Percentiles rank a stretch among this genome's conserved stretches.
These are phyloP conservation scores for Eulithis testata DNA, from an alignment of 2,888 invertebrate species.

Conservation along the genomic window DNA sequence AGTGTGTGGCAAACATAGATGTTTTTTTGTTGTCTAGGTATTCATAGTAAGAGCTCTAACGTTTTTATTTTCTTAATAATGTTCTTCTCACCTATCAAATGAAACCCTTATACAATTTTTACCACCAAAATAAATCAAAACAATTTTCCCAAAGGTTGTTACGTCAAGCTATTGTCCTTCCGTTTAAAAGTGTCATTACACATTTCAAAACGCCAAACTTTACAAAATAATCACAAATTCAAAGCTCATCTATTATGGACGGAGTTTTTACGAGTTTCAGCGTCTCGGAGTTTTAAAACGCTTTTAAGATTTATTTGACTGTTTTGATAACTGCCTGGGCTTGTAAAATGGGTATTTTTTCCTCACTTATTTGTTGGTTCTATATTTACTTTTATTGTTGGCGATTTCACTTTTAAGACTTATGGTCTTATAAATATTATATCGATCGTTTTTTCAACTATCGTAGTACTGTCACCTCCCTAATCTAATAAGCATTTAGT, in stretches of 20 bases:
- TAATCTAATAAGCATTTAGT: no score
- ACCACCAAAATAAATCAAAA: no score
- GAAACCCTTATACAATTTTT: no score
- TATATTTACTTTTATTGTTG: not conserved
- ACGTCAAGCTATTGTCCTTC: constrained; percentile 12
- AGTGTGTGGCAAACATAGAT: no score
- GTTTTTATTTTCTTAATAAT: no score
- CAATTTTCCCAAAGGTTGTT: not conserved
- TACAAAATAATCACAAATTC: constrained; percentile 54
- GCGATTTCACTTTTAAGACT: no score
- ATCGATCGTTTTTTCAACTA: no score
- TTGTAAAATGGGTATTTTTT: constrained; percentile 34
- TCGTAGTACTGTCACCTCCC: no score
- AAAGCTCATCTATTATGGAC: constrained; percentile 57
- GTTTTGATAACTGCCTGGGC: constrained; percentile 58
- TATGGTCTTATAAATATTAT: no score
- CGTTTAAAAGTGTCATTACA: constrained; percentile 34
- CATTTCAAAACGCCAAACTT: constrained; percentile 35
- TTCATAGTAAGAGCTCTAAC: no score
- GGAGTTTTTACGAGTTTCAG: constrained; percentile 57
- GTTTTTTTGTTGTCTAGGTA: no score
- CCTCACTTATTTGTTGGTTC: not conserved
- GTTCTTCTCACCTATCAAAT: no score
- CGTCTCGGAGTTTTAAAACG: constrained; percentile 59
- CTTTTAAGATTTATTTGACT: constrained; percentile 60